Conservation (phyloP, 2,797 vertebrate genomes). For the Scolopax rusticola region DNA sequence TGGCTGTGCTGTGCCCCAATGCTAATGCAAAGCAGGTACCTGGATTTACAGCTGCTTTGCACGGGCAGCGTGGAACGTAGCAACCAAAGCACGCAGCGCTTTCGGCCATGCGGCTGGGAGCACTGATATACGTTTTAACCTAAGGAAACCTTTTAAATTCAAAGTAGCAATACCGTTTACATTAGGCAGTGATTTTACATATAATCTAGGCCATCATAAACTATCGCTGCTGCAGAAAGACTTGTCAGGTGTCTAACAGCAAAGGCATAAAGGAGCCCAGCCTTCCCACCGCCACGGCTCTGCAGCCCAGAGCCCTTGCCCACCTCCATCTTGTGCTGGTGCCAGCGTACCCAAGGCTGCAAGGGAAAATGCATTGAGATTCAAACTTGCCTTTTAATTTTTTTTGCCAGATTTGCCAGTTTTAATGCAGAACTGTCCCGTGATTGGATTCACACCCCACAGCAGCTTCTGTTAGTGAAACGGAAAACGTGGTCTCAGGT, state of each 20-base stretch:
- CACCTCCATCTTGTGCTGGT: background rate
- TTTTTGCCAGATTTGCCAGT: background rate
- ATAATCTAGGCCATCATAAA: background rate
- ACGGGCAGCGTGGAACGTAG: accelerated
- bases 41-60: constrained; percentile 19
- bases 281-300: background rate
- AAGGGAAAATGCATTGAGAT: background rate
- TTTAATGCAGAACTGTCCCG: background rate
- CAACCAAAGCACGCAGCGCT: background rate
- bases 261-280: background rate
- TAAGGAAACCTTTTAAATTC: background rate
- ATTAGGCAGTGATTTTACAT: background rate
- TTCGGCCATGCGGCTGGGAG: background rate
- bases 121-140: background rate
- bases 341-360: background rate
- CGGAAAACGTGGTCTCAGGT: background rate
- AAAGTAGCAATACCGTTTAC: background rate
- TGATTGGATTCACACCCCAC: background rate
- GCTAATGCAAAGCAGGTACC: background rate
- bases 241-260: background rate
- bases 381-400: background rate
- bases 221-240: background rate
- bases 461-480: background rate
- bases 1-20: background rate
- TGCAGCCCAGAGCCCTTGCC: background rate